Conservation (phyloP, 2,113 vertebrate species). For the Narcine bancroftii region DNA sequence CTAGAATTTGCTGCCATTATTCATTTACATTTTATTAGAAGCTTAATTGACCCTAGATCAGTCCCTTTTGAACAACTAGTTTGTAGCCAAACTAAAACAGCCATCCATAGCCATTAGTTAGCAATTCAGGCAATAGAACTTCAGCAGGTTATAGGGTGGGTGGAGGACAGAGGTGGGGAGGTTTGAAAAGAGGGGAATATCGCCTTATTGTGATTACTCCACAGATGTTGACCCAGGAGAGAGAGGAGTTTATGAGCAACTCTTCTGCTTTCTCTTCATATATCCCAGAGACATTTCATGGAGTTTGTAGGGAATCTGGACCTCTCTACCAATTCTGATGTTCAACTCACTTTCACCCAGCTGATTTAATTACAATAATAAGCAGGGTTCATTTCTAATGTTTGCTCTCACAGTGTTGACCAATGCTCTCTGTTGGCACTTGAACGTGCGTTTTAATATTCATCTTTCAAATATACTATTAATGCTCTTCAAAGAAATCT, state of each 20-base stretch:
- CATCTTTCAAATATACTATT: background rate
- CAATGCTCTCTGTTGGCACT: background rate
- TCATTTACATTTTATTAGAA: background rate
- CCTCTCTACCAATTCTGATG: background rate
- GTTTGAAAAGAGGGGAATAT: background rate
- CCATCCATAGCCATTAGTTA: background rate
- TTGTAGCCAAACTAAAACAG: background rate
- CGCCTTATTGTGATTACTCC: background rate
- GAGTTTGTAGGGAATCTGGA: background rate
- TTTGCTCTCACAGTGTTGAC: background rate
- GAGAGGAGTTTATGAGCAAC: background rate
- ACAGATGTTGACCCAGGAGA: background rate
- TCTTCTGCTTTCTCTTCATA: background rate
- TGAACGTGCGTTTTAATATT: background rate
- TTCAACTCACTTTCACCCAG: background rate
- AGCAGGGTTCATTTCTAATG: background rate
- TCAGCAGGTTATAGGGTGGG: background rate
- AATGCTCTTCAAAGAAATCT: background rate
- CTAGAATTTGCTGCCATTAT: background rate
- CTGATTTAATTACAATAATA: background rate
- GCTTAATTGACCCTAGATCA: background rate
- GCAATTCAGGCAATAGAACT: background rate
- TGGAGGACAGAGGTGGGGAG: background rate
- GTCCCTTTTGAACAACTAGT: background rate
- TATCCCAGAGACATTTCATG: background rate